Percentiles rank a stretch among this genome's conserved stretches.
These are phyloP conservation scores for Dolichomitus sp. DNA, from an alignment of 2,888 invertebrate genomes.

Conservation along the genomic window DNA sequence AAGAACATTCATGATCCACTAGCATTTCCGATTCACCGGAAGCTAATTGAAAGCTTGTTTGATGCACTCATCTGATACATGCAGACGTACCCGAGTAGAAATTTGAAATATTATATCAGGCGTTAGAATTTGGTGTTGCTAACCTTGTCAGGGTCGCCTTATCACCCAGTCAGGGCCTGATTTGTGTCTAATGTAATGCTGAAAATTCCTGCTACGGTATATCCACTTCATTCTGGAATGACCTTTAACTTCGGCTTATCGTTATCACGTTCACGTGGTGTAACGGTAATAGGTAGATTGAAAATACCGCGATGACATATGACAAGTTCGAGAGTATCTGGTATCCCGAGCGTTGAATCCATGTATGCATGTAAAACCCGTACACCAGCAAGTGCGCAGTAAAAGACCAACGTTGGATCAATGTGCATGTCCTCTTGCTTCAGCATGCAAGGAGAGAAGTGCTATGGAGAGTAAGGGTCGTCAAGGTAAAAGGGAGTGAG, in stretches of 20 bases:
- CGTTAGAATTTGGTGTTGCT: too few relatives aligned
- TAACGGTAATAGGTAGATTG: constrained; percentile 32
- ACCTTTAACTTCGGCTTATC: constrained; percentile 18
- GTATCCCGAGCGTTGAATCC: neutral
- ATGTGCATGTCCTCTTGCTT: neutral
- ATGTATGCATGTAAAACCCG: constrained; percentile 10
- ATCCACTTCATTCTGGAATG: neutral
- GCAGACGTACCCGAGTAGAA: too few relatives aligned
- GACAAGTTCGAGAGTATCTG: neutral
- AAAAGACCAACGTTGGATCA: neutral
- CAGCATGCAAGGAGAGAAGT: constrained; percentile 13
- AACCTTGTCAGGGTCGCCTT: too few relatives aligned
- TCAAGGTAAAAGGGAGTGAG: constrained; percentile 28
- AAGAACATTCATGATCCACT: neutral
- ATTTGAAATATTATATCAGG: too few relatives aligned
- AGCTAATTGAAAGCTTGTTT: constrained; percentile 21
- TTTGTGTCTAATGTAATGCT: too few relatives aligned
- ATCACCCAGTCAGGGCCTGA: too few relatives aligned
- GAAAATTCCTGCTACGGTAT: too few relatives aligned
- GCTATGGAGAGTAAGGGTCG: constrained; percentile 34
- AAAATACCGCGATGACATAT: constrained; percentile 44
- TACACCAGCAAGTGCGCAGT: neutral
- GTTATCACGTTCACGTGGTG: constrained; percentile 15
- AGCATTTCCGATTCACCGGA: constrained; percentile 13
- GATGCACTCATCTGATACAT: constrained; percentile 2